Base-by-base conservation (phyloP, 2,888 invertebrate genomes). In the Erebia palarica region DNA sequence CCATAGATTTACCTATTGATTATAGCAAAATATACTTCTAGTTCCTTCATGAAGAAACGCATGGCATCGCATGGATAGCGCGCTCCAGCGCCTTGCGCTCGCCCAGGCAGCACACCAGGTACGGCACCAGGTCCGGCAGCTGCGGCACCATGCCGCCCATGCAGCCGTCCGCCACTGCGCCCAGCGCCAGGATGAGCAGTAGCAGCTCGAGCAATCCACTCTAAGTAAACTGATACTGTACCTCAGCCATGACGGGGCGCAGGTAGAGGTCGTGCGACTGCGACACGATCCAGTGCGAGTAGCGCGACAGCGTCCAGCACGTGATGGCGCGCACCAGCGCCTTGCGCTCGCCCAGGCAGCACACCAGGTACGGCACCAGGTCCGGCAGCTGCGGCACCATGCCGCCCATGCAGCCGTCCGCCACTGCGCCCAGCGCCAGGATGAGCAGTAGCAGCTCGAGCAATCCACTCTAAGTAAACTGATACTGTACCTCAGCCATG, bases 221-320 rank as follows among this genome's bases (percentile, higher is more conserved):
- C 21, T 27, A 4, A 27, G 27, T 27, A 27, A 27, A 27, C 1
- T 47, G 47, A 3, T 44, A 16, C 11, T 13, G 36, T 3, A 96
- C 96, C 95, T 98, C 98, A 18, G 96, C 97, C 97, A 99, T 98
- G 73, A 99, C 94, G 2, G 98, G 98, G 81, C 98, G 97, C 76
- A 99, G 95, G 88, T 98, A 99, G 72, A 96, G 95, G 81, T 99
- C 98, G 87, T 99, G 98, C 8, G 98, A 97, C 89, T 99, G 99
- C 72, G 96, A 95, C 14, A 99, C 99, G 65, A 99, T 99, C 99
- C 99, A 99, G 91, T 99, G 98, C 59, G 99, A 98, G 91, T 99
- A 99, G 69, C 99, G 95, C 77, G 98, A 98, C 47, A 99, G 94
- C 0, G 99, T 99, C 99, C 99, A 99, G 92, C 99, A 99, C 0